phyloP scores from a whole-genome alignment of 2,888 invertebrate genomes.

The Macrophya annulata region DNA sequence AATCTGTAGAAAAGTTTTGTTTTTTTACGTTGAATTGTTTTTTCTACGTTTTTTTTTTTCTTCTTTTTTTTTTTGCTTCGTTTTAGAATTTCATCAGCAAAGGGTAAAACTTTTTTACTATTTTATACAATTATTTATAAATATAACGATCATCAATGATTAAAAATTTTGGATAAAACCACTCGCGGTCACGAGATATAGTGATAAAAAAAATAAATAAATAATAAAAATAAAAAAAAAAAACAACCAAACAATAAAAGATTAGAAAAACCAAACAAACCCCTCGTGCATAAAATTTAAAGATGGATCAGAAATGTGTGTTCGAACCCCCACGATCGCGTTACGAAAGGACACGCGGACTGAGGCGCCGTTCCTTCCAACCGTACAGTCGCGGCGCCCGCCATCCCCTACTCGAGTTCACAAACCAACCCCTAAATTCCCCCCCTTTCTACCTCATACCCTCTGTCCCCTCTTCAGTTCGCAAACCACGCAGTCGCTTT shows the following conservation, averaged over 20 bases:
- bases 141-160: too few species aligned
- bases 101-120: too few species aligned
- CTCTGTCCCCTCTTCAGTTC: background rate
- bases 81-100: background rate
- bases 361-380: constrained; percentile 41
- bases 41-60: too few species aligned
- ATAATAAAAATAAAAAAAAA: too few species aligned
- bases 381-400: constrained; percentile 43
- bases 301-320: background rate
- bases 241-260: background rate
- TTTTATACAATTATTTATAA: too few species aligned
- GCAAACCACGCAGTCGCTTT: constrained; percentile 48
- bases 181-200: background rate
- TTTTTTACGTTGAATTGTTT: too few species aligned
- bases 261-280: background rate
- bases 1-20: too few species aligned
- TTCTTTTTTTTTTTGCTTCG: too few species aligned
- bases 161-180: background rate
- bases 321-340: constrained; percentile 21
- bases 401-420: constrained; percentile 7
- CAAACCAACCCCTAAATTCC: constrained; percentile 10
- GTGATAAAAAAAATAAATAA: too few species aligned
- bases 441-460: background rate
- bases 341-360: constrained; percentile 52
- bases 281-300: too few species aligned